Percentiles rank a stretch among this genome's conserved stretches.
Evolutionary conservation across 2,113 vertebrate genomes (phyloP).

Genomic region (Grammomys dolichurus): DNA sequence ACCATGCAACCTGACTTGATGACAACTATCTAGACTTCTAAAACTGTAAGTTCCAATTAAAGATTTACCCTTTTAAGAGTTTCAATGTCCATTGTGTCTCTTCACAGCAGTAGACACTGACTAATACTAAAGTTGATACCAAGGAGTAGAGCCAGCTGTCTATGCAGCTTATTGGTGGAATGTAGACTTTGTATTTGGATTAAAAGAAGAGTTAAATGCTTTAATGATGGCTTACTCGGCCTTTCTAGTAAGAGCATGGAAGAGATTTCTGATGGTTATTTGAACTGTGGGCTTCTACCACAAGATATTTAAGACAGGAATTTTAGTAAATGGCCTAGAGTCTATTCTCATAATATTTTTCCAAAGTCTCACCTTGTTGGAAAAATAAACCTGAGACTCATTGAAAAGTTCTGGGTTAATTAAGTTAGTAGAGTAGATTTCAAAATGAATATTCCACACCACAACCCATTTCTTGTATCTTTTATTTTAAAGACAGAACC

Average conservation of each 20-base stretch:
- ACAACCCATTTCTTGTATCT: neutral
- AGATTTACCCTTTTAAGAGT: neutral
- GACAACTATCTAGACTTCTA: neutral
- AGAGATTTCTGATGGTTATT: neutral
- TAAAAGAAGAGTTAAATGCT: neutral
- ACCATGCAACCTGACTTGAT: neutral
- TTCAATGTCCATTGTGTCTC: neutral
- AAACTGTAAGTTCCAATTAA: neutral
- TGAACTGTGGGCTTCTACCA: neutral
- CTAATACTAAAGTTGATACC: neutral
- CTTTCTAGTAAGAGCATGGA: neutral
- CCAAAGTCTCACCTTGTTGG: neutral
- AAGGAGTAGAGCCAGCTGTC: neutral
- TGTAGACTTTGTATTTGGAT: neutral
- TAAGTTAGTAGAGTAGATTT: neutral
- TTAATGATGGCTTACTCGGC: neutral
- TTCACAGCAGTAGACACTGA: neutral
- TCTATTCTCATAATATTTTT: neutral
- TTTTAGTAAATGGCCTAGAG: neutral
- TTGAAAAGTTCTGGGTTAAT: neutral
- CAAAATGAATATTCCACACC: neutral
- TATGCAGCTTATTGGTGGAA: neutral
- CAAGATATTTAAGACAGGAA: neutral
- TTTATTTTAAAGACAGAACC: neutral
- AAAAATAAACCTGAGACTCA: neutral